Base-by-base conservation (phyloP, 2,113 vertebrate genomes). In the Dissostichus mawsoni region DNA sequence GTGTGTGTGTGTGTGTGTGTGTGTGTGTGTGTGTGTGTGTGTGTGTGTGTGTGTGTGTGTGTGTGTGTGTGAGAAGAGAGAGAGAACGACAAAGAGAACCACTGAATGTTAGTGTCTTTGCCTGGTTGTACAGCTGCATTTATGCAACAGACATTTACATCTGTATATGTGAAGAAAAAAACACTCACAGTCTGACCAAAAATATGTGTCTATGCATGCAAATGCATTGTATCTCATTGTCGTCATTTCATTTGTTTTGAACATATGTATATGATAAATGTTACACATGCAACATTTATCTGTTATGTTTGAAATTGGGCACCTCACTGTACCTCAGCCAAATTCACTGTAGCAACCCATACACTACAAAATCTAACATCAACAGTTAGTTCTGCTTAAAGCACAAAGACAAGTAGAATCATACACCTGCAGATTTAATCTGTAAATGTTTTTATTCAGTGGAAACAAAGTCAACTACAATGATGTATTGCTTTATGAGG, bases 191-290 rank as follows among this genome's bases (percentile, higher is more conserved):
- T 89, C 69, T 87, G 88, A 93, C 88, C 89, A 92, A 88, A 87
- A 90, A 90, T 74, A 76, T 75, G 70, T 80, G 79, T 89, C 89
- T 88, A 82, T 91, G 89, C 89, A 93, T 92, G 90, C 52, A 80
- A 78, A 81, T 89, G 87, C 81, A 71, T 80, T 65, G 33, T 80
- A 86, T 81, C 67, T 55, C 69, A 25, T 20, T 45, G 69, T 89
- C 33, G 76, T 83, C 59, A 81, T 75, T 75, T 4, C 55, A 33
- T 92, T 78, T 48, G 4, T 17, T 70, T 74, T 59, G 52, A 8
- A 62, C 18, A 64, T 16, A 69, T 64, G 20, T 79, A 67, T 14
- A 29, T 5, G 74, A 86, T 81, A 68, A 75, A 86, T 74, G 71
- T 73, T 55, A 17, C n/a, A 11, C 11, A 33, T 74, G 64, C 29